Percentiles rank a stretch among this genome's conserved stretches.
phyloP scores from a whole-genome alignment of 2,113 vertebrate genomes.

The Anguilla japonica region DNA sequence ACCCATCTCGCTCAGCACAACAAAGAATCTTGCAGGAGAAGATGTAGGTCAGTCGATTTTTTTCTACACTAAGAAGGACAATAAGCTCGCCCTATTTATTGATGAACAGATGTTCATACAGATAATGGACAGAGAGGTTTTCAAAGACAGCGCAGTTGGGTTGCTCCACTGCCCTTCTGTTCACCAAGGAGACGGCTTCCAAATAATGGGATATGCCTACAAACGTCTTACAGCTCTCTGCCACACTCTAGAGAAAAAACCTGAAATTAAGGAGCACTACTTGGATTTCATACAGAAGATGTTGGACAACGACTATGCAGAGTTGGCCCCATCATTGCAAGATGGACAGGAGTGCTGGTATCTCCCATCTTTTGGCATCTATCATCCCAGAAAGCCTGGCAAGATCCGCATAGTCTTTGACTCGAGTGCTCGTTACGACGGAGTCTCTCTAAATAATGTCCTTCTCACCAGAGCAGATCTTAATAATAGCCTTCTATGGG shows the following conservation, averaged over 20 bases:
- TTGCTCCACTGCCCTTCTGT: not conserved
- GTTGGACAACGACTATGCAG: slow-evolving; percentile 25
- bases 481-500: not conserved
- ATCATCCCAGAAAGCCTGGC: slow-evolving; percentile 17
- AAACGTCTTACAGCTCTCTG: not conserved
- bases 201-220: not conserved
- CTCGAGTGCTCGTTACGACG: not conserved
- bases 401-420: not conserved
- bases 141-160: not conserved
- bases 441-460: not conserved
- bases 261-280: slow-evolving; percentile 19
- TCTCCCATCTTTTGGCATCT: slow-evolving; percentile 16
- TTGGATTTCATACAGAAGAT: slow-evolving; percentile 24
- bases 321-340: not conserved
- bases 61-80: not conserved
- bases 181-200: not conserved
- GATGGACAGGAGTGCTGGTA: slow-evolving; percentile 30
- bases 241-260: not conserved
- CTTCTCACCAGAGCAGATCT: not conserved
- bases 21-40: too few species aligned
- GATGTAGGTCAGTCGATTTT: not conserved
- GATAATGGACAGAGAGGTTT: not conserved
- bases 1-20: too few species aligned
- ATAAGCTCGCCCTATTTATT: not conserved
- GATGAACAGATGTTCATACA: not conserved